Conservation (phyloP, 1,140 invertebrate genomes). For the Amphibalanus amphitrite region DNA sequence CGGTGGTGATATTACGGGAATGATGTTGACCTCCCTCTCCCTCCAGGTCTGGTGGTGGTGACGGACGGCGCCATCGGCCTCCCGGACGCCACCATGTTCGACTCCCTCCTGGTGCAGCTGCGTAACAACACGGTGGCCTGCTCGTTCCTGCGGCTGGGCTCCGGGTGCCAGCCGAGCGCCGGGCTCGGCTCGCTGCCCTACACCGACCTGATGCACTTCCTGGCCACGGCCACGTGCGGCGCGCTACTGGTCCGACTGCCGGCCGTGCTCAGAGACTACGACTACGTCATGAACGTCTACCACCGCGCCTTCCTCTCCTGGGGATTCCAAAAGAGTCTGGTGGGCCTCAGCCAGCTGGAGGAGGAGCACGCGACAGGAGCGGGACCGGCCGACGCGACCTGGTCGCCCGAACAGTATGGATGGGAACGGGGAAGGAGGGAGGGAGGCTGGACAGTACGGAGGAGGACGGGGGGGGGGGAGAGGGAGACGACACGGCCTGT, state of each 20-base stretch:
- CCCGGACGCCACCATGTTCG: constrained; percentile 51
- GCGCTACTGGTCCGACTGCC: constrained; percentile 42
- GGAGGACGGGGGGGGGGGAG: too few relatives aligned
- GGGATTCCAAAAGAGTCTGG: constrained; percentile 40
- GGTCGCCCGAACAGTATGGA: too few relatives aligned
- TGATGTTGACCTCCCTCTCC: too few relatives aligned
- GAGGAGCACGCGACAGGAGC: too few relatives aligned
- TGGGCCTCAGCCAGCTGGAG: too few relatives aligned
- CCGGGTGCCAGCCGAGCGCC: constrained; percentile 45
- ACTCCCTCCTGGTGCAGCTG: constrained; percentile 52
- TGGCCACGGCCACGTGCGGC: constrained; percentile 59
- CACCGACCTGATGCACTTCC: constrained; percentile 55
- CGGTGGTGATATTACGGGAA: too few relatives aligned
- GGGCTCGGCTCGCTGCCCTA: constrained; percentile 31
- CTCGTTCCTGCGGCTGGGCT: constrained; percentile 59
- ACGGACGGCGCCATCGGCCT: constrained; percentile 64
- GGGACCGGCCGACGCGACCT: too few relatives aligned
- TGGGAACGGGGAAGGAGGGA: too few relatives aligned
- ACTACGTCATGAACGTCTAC: constrained; percentile 44
- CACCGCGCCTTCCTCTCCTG: constrained; percentile 55
- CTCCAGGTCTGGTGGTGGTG: constrained; percentile 58
- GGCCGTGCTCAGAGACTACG: constrained; percentile 25
- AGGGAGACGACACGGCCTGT: too few relatives aligned
- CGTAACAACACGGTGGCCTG: constrained; percentile 56
- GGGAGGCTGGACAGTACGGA: too few relatives aligned